A percentile compares a stretch with the other conserved stretches of the same genome.
These are phyloP conservation scores for Pterocles gutturalis DNA, from an alignment of 2,113 vertebrate species.

Conservation along the genomic window DNA sequence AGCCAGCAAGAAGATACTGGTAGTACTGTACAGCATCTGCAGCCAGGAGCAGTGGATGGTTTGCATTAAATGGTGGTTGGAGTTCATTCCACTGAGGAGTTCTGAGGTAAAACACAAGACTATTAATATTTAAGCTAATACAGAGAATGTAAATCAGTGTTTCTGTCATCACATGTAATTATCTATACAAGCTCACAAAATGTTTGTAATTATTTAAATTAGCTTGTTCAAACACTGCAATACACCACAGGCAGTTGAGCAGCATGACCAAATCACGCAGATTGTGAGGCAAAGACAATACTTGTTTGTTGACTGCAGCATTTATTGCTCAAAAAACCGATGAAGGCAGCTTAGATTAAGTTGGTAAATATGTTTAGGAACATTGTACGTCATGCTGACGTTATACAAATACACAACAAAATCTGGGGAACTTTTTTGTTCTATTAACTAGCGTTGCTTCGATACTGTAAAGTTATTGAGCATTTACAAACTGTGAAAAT, in stretches of 20 bases:
- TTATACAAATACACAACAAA: conserved; percentile 35
- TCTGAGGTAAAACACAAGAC: conserved; percentile 82
- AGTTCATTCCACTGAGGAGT: conserved; percentile 98
- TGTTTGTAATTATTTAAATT: conserved; percentile 77
- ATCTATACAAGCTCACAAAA: conserved; percentile 75
- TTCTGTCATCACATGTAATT: conserved; percentile 77
- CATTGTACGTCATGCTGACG: conserved; percentile 7
- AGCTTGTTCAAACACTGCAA: conserved; percentile 67
- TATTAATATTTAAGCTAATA: conserved; percentile 79
- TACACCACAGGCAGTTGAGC: conserved; percentile 53
- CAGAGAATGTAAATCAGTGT: conserved; percentile 72
- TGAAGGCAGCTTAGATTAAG: conserved; percentile 23
- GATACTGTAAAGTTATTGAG: conserved; percentile 34
- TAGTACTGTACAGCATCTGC: conserved; percentile 95
- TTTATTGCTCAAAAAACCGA: neutral
- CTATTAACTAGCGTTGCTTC: conserved; percentile 8
- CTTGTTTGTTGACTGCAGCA: conserved; percentile 13
- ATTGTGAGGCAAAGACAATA: neutral
- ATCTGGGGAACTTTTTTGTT: conserved; percentile 1
- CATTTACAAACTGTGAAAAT: conserved; percentile 52
- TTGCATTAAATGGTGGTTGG: conserved; percentile 95
- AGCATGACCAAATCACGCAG: conserved; percentile 8
- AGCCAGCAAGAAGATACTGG: conserved; percentile 90
- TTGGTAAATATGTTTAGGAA: neutral
- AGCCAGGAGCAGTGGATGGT: conserved; percentile 92